Conservation (phyloP, 1,140 invertebrate species). For the Drosophila takahashii region DNA sequence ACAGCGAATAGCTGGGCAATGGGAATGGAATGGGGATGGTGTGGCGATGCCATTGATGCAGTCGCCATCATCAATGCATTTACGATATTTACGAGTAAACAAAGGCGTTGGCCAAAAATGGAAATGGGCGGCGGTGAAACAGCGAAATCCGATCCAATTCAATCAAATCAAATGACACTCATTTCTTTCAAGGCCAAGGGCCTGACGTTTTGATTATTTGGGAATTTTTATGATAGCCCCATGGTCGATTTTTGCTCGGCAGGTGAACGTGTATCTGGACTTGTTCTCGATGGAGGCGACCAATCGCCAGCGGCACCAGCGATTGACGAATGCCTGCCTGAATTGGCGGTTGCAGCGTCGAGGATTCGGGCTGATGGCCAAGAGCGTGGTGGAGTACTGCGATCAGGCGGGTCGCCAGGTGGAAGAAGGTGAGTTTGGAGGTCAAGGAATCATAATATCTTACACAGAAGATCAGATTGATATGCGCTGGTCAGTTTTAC, state of each 20-base stretch:
- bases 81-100: constrained; percentile 41
- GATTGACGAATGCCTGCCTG: constrained; percentile 67
- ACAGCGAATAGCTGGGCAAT: constrained; percentile 34
- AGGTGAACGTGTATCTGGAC: constrained; percentile 76
- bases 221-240: constrained; percentile 41
- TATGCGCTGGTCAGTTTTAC: too few relatives aligned
- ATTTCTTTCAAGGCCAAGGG: constrained; percentile 66
- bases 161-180: constrained; percentile 45
- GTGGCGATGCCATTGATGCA: constrained; percentile 51
- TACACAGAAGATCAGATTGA: too few relatives aligned
- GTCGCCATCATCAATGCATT: constrained; percentile 56
- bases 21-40: constrained; percentile 21
- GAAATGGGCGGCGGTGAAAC: constrained; percentile 21
- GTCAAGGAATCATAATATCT: neutral
- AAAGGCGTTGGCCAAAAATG: constrained; percentile 37
- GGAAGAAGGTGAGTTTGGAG: constrained; percentile 49
- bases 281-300: constrained; percentile 62
- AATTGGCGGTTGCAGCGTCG: constrained; percentile 67
- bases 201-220: constrained; percentile 24
- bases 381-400: constrained; percentile 78
- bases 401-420: constrained; percentile 51
- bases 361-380: constrained; percentile 57
- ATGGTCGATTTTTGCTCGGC: constrained; percentile 17
- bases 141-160: constrained; percentile 40
- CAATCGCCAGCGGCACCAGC: constrained; percentile 64